Evolutionary conservation across 2,888 invertebrate genomes (phyloP).

Genomic region (Fragum fragum): DNA sequence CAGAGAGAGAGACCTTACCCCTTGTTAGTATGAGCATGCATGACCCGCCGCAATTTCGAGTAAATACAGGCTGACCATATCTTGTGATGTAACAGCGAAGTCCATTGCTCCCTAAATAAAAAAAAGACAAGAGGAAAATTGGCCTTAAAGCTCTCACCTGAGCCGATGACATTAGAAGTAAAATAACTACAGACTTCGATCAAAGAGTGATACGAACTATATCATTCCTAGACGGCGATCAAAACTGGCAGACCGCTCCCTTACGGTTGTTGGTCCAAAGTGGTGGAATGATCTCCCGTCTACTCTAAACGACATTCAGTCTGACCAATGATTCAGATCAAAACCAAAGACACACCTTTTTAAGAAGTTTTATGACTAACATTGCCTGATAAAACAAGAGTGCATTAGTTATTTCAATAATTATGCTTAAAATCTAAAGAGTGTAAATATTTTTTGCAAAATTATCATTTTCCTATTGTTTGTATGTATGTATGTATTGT

Average conservation of each 20-base stretch:
- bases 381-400: background rate
- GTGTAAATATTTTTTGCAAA: background rate
- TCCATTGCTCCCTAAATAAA: no score
- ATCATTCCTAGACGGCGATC: conserved; percentile 7
- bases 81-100: no score
- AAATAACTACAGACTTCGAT: conserved; percentile 17
- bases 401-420: background rate
- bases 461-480: background rate
- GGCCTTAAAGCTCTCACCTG: no score
- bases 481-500: conserved; percentile 5
- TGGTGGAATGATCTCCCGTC: conserved; percentile 9
- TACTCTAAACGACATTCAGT: conserved; percentile 8
- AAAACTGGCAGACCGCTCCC: conserved; percentile 10
- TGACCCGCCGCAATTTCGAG: no score
- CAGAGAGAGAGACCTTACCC: no score
- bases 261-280: conserved; percentile 20
- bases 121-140: no score
- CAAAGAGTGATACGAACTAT: conserved; percentile 1
- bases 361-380: conserved; percentile 2
- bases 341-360: conserved; percentile 9
- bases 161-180: no score
- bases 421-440: conserved; percentile 2
- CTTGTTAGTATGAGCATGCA: no score
- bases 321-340: background rate
- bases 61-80: no score